A percentile compares a stretch with the other conserved stretches of the same genome.
Evolutionary conservation across 2,113 vertebrate genomes (phyloP).

Genomic region (Notechis scutatus): DNA sequence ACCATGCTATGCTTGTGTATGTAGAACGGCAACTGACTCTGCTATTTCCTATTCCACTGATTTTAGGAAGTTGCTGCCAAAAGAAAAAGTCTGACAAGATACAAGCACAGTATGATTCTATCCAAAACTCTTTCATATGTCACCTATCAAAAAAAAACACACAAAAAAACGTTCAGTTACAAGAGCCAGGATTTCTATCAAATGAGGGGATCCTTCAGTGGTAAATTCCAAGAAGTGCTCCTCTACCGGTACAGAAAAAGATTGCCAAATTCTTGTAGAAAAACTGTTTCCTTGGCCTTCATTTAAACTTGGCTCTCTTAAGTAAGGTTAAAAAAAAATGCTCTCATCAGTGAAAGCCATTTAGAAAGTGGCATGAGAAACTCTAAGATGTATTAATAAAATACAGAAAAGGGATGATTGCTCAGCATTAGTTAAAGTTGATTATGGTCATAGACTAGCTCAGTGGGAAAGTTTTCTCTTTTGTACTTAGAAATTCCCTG

Average conservation of each 20-base stretch:
- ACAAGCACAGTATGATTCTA: not conserved
- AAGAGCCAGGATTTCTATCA: not conserved
- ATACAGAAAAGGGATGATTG: not conserved
- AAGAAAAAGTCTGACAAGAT: not conserved
- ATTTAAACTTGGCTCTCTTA: not conserved
- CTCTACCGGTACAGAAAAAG: not conserved
- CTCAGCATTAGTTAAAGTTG: not conserved
- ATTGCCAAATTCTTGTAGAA: not conserved
- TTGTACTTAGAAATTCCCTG: not conserved
- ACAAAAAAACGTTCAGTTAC: not conserved
- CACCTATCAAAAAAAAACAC: not conserved
- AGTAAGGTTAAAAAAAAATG: not conserved
- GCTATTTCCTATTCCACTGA: not conserved
- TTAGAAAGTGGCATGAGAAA: not conserved
- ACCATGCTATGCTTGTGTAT: not conserved
- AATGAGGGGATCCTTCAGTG: not conserved
- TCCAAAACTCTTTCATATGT: not conserved
- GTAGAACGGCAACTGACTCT: not conserved
- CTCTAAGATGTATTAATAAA: not conserved
- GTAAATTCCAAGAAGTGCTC: not conserved
- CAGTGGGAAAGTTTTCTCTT: not conserved
- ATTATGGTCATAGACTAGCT: not conserved
- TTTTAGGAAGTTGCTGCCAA: not conserved
- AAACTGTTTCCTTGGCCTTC: not conserved
- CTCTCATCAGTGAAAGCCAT: not conserved